phyloP scores from a whole-genome alignment of 2,797 vertebrate species.

The Crocodylus rhombifer region DNA sequence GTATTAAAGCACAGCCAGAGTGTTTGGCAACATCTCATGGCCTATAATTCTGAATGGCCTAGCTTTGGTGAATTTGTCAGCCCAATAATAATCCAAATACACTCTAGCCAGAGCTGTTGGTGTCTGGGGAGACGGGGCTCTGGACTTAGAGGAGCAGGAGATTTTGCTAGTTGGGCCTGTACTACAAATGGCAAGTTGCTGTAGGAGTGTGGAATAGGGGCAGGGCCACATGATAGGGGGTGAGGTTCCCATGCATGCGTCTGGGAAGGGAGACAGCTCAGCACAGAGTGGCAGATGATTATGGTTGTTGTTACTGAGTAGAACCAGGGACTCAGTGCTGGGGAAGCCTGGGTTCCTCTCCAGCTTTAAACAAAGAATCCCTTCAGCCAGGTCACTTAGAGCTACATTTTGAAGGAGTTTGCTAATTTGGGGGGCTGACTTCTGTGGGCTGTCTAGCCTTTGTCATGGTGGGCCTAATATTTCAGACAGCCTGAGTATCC shows the following conservation, averaged over 20 bases:
- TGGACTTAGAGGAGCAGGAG: neutral
- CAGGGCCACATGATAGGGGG: neutral
- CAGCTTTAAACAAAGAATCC: neutral
- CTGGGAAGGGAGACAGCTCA: neutral
- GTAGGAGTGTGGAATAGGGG: neutral
- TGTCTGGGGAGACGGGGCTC: neutral
- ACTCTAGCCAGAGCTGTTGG: neutral
- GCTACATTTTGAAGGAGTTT: neutral
- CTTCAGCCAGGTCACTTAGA: neutral
- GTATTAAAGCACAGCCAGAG: accelerated
- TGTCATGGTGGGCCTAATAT: neutral
- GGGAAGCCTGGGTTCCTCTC: neutral
- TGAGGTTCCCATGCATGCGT: neutral
- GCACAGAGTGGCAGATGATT: neutral
- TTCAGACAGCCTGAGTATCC: neutral
- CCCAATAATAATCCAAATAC: neutral
- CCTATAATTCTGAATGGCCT: neutral
- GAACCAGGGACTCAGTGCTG: too few relatives aligned
- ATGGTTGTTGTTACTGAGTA: neutral
- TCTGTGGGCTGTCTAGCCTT: neutral
- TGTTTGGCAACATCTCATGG: neutral
- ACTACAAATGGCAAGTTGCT: neutral
- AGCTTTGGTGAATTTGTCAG: neutral
- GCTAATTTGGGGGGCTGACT: neutral
- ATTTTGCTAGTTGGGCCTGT: neutral